Evolutionary conservation across 2,888 invertebrate genomes (phyloP).

Genomic region (Eupsilia transversa): DNA sequence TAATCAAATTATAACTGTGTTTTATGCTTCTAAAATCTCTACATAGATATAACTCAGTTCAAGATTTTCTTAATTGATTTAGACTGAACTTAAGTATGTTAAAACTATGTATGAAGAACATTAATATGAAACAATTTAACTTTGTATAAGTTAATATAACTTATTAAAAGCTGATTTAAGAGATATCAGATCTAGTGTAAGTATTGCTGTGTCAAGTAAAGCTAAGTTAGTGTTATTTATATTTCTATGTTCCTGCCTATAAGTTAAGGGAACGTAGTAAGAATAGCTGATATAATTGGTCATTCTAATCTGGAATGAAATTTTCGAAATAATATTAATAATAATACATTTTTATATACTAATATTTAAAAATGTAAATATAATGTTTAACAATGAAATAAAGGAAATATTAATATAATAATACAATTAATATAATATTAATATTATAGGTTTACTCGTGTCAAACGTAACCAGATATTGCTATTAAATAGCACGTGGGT

Average conservation of each 20-base stretch:
- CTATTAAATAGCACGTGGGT: neutral
- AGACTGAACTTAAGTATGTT: slow-evolving; percentile 7
- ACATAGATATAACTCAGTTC: neutral
- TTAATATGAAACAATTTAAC: slow-evolving; percentile 45
- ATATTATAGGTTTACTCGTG: too few species aligned
- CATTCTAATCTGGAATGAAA: too few species aligned
- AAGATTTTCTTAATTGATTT: slow-evolving; percentile 26
- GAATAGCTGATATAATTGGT: too few species aligned
- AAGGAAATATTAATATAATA: too few species aligned
- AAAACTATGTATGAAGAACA: slow-evolving; percentile 30
- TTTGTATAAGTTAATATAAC: slow-evolving; percentile 20
- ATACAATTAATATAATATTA: too few species aligned
- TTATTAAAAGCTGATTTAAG: slow-evolving; percentile 33
- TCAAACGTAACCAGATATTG: slow-evolving; percentile 29
- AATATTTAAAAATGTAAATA: too few species aligned
- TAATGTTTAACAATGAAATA: too few species aligned
- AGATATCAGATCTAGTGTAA: slow-evolving; percentile 4
- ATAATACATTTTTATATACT: too few species aligned
- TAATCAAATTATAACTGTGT: neutral
- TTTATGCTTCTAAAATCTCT: neutral
- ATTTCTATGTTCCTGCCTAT: too few species aligned
- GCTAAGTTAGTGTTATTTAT: neutral
- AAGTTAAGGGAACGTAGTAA: neutral
- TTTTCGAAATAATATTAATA: too few species aligned
- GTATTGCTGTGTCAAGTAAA: neutral